Base-by-base conservation (phyloP, 2,888 invertebrate genomes). In the Helleia helle region DNA sequence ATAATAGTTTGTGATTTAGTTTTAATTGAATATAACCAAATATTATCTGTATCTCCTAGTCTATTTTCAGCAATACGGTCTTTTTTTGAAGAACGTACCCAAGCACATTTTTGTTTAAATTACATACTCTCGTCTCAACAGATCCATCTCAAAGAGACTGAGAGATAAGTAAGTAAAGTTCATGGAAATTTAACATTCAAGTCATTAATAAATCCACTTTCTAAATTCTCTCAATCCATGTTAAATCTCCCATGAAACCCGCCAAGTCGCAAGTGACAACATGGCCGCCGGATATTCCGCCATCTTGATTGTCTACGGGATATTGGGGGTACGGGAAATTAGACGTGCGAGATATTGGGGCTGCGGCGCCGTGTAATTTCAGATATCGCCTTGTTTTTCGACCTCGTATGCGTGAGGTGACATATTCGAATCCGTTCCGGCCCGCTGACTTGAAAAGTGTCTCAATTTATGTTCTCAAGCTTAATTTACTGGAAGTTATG, bases 241-340 rank as follows among this genome's bases (percentile, higher is more conserved):
- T 42, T 44, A 44, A 41, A 41, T 40, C 36, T 29, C 42, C 29
- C 39, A 34, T 36, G 28, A 38, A 47, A 36, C 38, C 43, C 49
- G 46, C 47, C n/a, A 54, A 50, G 53, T 52, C 56, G 54, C 55
- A 55, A 50, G 51, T 44, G 58, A 58, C 61, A 69, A 68, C 64
- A 65, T 59, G 63, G 61, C 60, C 55, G 60, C 56, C 72, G 76
- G 76, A 75, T 59, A 66, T 61, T 55, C 62, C 51, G 68, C 75
- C 73, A 77, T 74, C 71, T 79, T 74, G 79, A 72, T 76, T 75
- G 71, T 70, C 54, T 58, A 51, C 67, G 57, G 62, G 60, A 64
- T 65, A 62, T 64, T 60, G 61, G 56, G 51, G 51, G 57, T 54
- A 51, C 51, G n/a, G n/a, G 29, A 15, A 14, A 30, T 30, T 9